Evolutionary conservation across 2,113 vertebrate genomes (phyloP).

Genomic region (Trichechus manatus): DNA sequence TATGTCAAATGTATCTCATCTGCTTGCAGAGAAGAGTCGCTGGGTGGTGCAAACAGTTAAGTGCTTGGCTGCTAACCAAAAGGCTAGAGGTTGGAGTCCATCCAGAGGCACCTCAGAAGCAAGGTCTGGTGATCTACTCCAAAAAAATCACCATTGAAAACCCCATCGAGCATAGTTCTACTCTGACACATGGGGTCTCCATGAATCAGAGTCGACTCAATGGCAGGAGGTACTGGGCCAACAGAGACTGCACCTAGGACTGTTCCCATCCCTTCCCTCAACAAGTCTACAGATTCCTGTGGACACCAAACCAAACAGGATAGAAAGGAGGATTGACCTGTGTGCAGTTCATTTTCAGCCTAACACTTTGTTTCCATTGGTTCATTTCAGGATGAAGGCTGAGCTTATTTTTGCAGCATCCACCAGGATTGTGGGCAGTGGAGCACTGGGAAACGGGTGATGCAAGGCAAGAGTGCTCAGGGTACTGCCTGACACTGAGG

Average conservation of each 20-base stretch:
- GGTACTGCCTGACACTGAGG: not conserved
- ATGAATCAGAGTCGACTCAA: not conserved
- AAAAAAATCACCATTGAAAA: too few species aligned
- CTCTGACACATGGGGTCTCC: not conserved
- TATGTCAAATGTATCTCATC: not conserved
- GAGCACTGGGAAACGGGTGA: not conserved
- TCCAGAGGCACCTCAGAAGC: not conserved
- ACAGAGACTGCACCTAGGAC: not conserved
- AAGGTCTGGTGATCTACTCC: too few species aligned
- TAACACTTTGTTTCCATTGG: not conserved
- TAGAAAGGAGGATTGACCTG: not conserved
- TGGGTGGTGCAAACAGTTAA: not conserved
- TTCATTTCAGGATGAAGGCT: not conserved
- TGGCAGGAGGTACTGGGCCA: not conserved
- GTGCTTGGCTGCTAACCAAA: not conserved
- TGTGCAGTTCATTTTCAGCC: not conserved
- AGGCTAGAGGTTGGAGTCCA: not conserved
- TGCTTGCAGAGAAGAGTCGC: not conserved
- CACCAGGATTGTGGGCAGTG: not conserved
- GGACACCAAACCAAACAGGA: not conserved
- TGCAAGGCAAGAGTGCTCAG: not conserved
- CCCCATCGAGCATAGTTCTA: too few species aligned
- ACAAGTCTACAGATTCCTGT: not conserved
- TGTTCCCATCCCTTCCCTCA: accelerated
- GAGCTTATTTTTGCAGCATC: not conserved